These are phyloP conservation scores for Decapterus maruadsi DNA, from an alignment of 2,797 vertebrate species.

Conservation along the genomic window DNA sequence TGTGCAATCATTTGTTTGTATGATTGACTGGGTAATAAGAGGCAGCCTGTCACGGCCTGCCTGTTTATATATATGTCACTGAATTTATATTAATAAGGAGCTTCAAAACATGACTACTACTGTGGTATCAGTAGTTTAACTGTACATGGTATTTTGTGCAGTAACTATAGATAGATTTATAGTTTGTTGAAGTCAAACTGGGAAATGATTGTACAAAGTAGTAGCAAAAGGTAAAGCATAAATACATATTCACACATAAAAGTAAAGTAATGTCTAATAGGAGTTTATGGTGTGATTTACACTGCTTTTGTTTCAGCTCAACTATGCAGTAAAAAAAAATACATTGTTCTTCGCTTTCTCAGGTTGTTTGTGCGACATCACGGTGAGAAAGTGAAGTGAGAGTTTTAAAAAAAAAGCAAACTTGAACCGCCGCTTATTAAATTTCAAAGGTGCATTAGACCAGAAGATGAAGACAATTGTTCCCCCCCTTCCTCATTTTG, in stretches of 20 bases:
- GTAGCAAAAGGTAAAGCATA: too few species aligned
- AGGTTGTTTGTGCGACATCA: neutral
- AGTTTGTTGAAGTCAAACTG: too few species aligned
- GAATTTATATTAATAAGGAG: too few species aligned
- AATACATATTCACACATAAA: too few species aligned
- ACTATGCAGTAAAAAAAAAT: neutral
- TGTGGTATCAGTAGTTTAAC: neutral
- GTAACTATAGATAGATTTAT: too few species aligned
- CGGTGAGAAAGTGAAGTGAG: neutral
- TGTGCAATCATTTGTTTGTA: constrained; percentile 43
- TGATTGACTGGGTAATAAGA: constrained; percentile 8
- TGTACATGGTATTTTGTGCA: neutral
- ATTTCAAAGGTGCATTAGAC: neutral
- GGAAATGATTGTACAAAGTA: too few species aligned
- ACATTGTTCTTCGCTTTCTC: neutral
- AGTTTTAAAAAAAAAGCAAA: neutral
- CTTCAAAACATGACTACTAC: too few species aligned
- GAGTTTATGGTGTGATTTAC: neutral
- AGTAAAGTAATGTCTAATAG: neutral
- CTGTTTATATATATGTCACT: too few species aligned
- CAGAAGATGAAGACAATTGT: neutral
- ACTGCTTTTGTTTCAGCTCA: neutral
- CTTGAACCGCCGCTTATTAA: neutral
- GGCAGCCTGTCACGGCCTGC: too few species aligned
- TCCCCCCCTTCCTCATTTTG: constrained; percentile 14